These are phyloP conservation scores for Rhinichthys osculus DNA, from an alignment of 2,797 vertebrate genomes.

Conservation along the genomic window DNA sequence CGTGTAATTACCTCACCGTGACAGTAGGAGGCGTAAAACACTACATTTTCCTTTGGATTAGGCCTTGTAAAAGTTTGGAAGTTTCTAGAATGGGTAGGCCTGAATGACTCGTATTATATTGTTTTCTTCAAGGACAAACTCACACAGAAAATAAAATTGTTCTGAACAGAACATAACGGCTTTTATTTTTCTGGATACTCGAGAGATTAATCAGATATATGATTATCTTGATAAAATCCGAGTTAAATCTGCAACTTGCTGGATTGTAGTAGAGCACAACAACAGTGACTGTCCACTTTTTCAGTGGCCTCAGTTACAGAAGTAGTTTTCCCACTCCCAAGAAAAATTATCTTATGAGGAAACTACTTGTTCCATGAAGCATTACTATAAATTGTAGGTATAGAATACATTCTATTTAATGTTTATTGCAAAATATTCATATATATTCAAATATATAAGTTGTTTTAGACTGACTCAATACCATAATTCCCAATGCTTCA, in stretches of 20 bases:
- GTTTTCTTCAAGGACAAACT: background rate
- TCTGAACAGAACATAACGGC: background rate
- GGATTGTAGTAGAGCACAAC: background rate
- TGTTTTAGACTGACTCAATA: background rate
- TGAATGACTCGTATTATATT: constrained; percentile 7
- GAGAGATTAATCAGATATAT: background rate
- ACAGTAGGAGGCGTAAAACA: constrained; percentile 1
- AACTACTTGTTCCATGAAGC: background rate
- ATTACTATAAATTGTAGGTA: background rate
- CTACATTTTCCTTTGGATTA: background rate
- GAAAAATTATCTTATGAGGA: background rate
- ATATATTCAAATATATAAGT: background rate
- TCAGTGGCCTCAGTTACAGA: background rate
- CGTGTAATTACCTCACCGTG: background rate
- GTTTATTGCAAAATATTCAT: background rate
- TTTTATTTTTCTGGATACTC: background rate
- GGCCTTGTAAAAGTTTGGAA: constrained; percentile 4
- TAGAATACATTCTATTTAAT: background rate
- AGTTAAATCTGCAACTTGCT: background rate
- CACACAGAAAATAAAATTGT: background rate
- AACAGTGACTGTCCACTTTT: background rate
- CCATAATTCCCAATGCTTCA: background rate
- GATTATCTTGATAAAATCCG: background rate
- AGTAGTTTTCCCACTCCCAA: background rate
- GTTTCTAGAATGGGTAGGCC: constrained; percentile 41